These are phyloP conservation scores for Paratilapia polleni DNA, from an alignment of 2,113 vertebrate genomes.

Conservation along the genomic window DNA sequence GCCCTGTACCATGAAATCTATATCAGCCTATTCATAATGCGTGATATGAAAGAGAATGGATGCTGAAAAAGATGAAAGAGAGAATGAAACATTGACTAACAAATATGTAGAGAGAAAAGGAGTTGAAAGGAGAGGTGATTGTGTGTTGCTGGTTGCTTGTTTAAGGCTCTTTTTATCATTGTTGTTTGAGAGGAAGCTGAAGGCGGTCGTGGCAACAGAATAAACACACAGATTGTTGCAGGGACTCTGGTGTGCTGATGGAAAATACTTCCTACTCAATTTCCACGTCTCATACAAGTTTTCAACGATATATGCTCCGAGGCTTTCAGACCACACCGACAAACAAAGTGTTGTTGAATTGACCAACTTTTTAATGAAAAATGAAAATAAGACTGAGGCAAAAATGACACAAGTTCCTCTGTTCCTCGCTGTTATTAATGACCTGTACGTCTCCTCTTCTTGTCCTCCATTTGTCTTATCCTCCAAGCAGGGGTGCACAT, in stretches of 20 bases:
- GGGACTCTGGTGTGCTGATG: not conserved
- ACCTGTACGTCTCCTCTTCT: not conserved
- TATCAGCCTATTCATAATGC: constrained; percentile 30
- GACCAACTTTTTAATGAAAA: not conserved
- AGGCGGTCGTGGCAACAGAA: not conserved
- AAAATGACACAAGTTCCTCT: not conserved
- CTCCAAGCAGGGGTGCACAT: not conserved
- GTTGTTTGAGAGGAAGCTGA: constrained; percentile 27
- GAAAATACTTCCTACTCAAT: constrained; percentile 1
- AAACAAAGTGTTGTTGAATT: not conserved
- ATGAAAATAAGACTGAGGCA: not conserved
- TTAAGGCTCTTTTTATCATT: constrained; percentile 36
- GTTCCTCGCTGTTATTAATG: not conserved
- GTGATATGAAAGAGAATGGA: constrained; percentile 28
- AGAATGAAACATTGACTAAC: constrained; percentile 44
- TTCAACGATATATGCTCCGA: not conserved
- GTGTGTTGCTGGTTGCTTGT: constrained; percentile 25
- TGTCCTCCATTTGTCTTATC: not conserved
- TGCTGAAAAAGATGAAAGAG: constrained; percentile 35
- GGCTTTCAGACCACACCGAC: constrained; percentile 4
- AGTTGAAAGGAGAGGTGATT: constrained; percentile 27
- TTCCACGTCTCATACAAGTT: not conserved
- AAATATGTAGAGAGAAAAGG: constrained; percentile 14
- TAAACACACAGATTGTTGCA: constrained; percentile 14
- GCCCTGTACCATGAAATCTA: constrained; percentile 50